Base-by-base conservation (phyloP, 2,888 invertebrate genomes). In the Eulithis prunata region DNA sequence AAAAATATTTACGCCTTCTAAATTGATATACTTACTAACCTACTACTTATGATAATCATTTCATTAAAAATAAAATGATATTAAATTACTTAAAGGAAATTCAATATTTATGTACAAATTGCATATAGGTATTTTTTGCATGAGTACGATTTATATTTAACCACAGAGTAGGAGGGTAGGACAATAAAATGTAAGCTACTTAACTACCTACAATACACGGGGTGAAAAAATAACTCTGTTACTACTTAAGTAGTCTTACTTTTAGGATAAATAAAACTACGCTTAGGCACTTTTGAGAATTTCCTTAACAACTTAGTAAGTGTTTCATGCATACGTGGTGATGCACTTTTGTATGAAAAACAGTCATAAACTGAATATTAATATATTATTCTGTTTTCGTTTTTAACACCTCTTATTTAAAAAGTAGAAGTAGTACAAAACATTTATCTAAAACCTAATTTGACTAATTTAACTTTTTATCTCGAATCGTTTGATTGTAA, bases 1-100 rank as follows among this genome's bases (percentile, higher is more conserved):
- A 79, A 81, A 77, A 79, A 77, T 73, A 77, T 66, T 52, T 79
- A 78, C 78, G 79, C 72, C 71, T 76, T 72, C 21, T 38, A 62
- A 57, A 51, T 52, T 53, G 38, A 53, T 55, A 52, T 52, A 56
- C 21, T 41, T 21, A 49, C 21, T 10, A 11, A 56, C 21, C 8
- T 10, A 21, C 21, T 21, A 8, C 11, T 11, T 49, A 59, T 52
- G 45, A 45, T 60, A 63, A 60, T 55, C 6, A 62, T 68, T 67
- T 60, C 13, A 57, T 64, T 68, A 5, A 55, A 68, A 59, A 57
- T 57, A 54, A 64, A 49, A 57, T 66, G 46, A 58, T 63, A 57
- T 49, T 36, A 61, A 47, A 60, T 57, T 61, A 68, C 61, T 62
- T 64, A 64, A 57, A 62, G 57, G 28, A 12, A 56, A 55, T 51